Conservation (phyloP, 2,797 vertebrate genomes). For the Sebastes hubbsi region DNA sequence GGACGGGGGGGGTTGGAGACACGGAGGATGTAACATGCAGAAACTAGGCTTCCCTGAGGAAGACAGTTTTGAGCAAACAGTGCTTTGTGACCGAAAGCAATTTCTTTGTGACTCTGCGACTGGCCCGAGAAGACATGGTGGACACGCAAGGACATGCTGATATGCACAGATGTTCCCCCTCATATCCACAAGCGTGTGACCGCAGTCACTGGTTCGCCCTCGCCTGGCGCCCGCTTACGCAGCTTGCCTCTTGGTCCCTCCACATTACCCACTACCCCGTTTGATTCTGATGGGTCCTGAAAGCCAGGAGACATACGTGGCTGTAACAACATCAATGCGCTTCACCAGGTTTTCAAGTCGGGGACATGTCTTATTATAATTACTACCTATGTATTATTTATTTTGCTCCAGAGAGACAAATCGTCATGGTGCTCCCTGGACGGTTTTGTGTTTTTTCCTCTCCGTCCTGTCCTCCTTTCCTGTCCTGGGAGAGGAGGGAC, state of each 20-base stretch:
- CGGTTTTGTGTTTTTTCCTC: conserved; percentile 28
- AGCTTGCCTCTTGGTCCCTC: conserved; percentile 65
- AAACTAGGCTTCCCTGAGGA: neutral
- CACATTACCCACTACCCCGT: conserved; percentile 51
- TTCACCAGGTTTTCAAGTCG: conserved; percentile 82
- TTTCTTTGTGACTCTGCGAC: conserved; percentile 36
- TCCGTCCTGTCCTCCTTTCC: conserved; percentile 52
- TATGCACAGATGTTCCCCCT: conserved; percentile 79
- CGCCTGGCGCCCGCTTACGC: conserved; percentile 53
- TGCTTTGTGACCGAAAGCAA: conserved; percentile 25
- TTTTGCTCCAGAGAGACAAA: conserved; percentile 59
- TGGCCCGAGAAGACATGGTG: conserved; percentile 55
- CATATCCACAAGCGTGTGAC: conserved; percentile 73
- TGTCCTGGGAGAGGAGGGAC: conserved; percentile 35
- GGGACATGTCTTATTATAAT: conserved; percentile 77
- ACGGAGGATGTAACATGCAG: neutral
- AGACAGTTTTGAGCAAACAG: conserved; percentile 12
- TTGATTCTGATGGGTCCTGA: conserved; percentile 84
- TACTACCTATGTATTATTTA: conserved; percentile 73
- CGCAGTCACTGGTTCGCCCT: conserved; percentile 64
- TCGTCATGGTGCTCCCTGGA: conserved; percentile 49
- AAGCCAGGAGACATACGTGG: conserved; percentile 78
- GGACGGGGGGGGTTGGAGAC: neutral
- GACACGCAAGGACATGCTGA: conserved; percentile 62
- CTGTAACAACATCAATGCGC: conserved; percentile 83